Evolutionary conservation across 2,888 invertebrate species (phyloP).

Genomic region (Philhelius pedissequus): DNA sequence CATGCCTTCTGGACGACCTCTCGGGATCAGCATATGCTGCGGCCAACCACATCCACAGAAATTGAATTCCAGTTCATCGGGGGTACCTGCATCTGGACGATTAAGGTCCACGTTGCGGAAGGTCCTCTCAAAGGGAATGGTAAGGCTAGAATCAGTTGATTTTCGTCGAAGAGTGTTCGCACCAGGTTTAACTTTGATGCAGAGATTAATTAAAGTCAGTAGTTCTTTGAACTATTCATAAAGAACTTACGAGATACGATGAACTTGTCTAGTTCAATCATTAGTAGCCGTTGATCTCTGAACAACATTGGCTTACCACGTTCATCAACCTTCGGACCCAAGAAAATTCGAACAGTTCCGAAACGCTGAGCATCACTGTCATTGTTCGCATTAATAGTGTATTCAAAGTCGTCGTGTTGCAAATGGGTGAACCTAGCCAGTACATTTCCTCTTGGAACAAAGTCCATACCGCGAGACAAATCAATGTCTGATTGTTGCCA

Average conservation of each 20-base stretch:
- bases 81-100: conserved; percentile 81
- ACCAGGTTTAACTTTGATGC: conserved; percentile 79
- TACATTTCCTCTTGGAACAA: conserved; percentile 87
- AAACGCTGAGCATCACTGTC: conserved; percentile 79
- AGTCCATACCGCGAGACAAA: conserved; percentile 89
- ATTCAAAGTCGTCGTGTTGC: conserved; percentile 86
- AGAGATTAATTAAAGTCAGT: conserved; percentile 80
- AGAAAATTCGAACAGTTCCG: conserved; percentile 84
- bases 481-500: conserved; percentile 91
- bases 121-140: conserved; percentile 89
- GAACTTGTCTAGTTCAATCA: conserved; percentile 86
- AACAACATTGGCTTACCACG: conserved; percentile 82
- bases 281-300: conserved; percentile 82
- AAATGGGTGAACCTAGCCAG: conserved; percentile 87
- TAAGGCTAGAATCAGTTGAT: conserved; percentile 87
- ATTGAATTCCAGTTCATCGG: conserved; percentile 82
- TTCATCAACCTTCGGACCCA: conserved; percentile 84
- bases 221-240: neutral
- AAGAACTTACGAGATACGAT: conserved; percentile 81
- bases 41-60: conserved; percentile 95
- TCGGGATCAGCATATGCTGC: conserved; percentile 88
- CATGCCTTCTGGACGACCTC: conserved; percentile 84
- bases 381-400: conserved; percentile 84
- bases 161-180: conserved; percentile 83
- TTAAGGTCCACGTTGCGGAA: conserved; percentile 85